Base-by-base conservation (phyloP, 2,888 invertebrate species). In the Drosophila percnosoma region DNA sequence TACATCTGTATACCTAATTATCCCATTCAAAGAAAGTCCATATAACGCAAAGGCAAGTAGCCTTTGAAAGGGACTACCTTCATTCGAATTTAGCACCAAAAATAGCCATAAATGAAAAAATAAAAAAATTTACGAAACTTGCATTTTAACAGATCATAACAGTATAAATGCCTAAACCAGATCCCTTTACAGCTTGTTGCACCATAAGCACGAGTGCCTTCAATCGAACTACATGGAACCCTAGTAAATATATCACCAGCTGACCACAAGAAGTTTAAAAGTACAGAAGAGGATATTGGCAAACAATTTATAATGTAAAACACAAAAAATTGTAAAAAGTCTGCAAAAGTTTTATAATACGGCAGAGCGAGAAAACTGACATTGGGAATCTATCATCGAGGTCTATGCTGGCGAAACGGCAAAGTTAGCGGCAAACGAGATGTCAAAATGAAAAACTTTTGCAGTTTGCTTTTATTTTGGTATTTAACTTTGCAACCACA, bases 261-360 rank as follows among this genome's bases (percentile, higher is more conserved):
- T 71, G 79, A 70, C 73, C 70, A 70, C 71, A 81, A 65, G 76
- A 73, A 77, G 66, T 73, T 77, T 51, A 81, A 48, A 66, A 58
- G 34, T 71, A 42, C 60, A 66, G 48, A 42, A 64, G 45, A 48
- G 33, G 21, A 31, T 57, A 63, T 68, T 72, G 66, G 49, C 63
- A 78, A 80, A 66, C 57, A 69, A 57, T 48, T 45, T 55, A 49
- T 38, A 68, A 66, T 40, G 63, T 57, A 40, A 58, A 76, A 57
- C 51, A 45, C 7, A 21, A 21, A 13, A 75, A 64, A 58, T 64
- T 66, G 48, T 62, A 49, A 72, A 80, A 78, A 64, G 36, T 21
- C n/a, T 24, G 42, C 36, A 66, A 79, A 66, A 80, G 45, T 69
- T 75, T 62, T 79, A 45, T 64, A 76, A 80, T 73, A 76, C 66